Conservation (phyloP, 2,888 invertebrate genomes). For the Agonum fuliginosum region DNA sequence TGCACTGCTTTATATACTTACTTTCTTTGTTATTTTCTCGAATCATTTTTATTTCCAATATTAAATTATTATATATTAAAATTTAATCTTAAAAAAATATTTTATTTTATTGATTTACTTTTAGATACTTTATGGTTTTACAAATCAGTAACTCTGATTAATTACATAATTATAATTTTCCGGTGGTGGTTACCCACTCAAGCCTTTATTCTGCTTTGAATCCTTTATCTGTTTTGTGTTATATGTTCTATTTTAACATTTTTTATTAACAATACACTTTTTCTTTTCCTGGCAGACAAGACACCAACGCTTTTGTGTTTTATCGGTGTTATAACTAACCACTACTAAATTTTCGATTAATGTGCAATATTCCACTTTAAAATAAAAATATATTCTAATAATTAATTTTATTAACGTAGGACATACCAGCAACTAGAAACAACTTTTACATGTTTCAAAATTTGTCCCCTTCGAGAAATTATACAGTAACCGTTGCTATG, state of each 20-base stretch:
- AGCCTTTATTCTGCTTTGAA: slow-evolving; percentile 10
- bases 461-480: slow-evolving; percentile 82
- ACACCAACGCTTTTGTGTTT: slow-evolving; percentile 22
- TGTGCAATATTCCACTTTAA: slow-evolving; percentile 18
- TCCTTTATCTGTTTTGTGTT: slow-evolving; percentile 12
- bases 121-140: background rate
- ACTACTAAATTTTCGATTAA: slow-evolving; percentile 18
- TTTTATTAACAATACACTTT: background rate
- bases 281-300: slow-evolving; percentile 31
- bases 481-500: slow-evolving; percentile 87
- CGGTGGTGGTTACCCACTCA: slow-evolving; percentile 23
- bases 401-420: slow-evolving; percentile 72
- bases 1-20: background rate
- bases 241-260: slow-evolving; percentile 6
- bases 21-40: background rate
- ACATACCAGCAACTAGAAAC: slow-evolving; percentile 82
- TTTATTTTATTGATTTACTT: background rate
- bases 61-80: no score
- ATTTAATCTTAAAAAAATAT: no score
- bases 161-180: no score
- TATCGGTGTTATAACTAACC: background rate
- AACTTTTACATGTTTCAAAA: slow-evolving; percentile 86
- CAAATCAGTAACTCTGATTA: no score
- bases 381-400: background rate
- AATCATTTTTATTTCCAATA: no score